Conservation (phyloP, 2,797 vertebrate species). For the Adrianichthys oophorus region DNA sequence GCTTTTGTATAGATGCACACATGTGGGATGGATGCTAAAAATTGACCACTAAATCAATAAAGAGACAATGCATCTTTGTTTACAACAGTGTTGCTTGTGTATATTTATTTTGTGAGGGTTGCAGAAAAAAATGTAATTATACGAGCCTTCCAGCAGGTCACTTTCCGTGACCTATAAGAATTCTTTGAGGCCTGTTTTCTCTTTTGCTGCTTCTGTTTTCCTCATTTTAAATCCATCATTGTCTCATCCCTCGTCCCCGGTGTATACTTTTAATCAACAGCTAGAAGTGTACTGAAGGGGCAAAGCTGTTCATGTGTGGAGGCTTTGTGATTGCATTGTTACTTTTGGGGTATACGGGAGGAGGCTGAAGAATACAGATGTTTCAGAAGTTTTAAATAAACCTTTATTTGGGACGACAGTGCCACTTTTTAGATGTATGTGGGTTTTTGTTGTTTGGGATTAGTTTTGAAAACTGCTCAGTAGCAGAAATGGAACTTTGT, state of each 20-base stretch:
- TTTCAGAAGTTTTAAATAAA: conserved; percentile 13
- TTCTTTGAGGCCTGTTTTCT: neutral
- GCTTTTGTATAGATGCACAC: neutral
- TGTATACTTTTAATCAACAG: conserved; percentile 52
- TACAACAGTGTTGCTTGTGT: too few relatives aligned
- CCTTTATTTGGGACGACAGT: neutral
- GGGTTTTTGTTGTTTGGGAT: neutral
- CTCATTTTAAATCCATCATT: conserved; percentile 23
- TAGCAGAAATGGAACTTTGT: too few relatives aligned
- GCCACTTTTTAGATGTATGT: neutral
- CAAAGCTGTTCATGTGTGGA: conserved; percentile 39
- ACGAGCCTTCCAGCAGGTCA: too few relatives aligned
- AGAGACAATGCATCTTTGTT: conserved; percentile 1
- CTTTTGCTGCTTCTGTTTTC: neutral
- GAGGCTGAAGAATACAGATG: conserved; percentile 14
- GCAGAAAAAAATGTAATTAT: too few relatives aligned
- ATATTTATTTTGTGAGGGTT: conserved; percentile 1
- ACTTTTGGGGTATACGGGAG: conserved; percentile 12
- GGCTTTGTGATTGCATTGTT: conserved; percentile 18
- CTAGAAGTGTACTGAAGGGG: conserved; percentile 31
- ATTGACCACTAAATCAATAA: neutral
- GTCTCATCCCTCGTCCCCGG: conserved; percentile 25
- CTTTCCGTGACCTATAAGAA: too few relatives aligned
- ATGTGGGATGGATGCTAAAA: neutral
- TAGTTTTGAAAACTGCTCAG: too few relatives aligned